Percentiles rank a stretch among this genome's conserved stretches.
These are phyloP conservation scores for Mesorhabditis sp. DNA, from an alignment of 2,888 invertebrate genomes.

Conservation along the genomic window DNA sequence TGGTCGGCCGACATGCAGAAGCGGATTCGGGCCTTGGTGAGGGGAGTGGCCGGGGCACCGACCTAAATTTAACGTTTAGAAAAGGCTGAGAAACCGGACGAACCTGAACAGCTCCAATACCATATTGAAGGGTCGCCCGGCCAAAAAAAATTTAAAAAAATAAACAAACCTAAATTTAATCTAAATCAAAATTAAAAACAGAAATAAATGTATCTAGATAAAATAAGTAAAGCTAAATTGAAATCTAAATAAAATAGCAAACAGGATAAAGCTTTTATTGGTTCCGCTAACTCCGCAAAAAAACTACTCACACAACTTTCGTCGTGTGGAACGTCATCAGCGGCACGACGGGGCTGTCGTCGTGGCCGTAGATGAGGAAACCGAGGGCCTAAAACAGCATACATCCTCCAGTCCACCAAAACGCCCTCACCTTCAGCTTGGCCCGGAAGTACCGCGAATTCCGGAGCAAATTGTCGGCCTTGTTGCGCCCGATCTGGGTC, in stretches of 20 bases:
- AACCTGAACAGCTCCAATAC: slow-evolving; percentile 75
- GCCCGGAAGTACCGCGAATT: slow-evolving; percentile 27
- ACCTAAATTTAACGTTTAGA: slow-evolving; percentile 63
- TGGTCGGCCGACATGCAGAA: slow-evolving; percentile 76
- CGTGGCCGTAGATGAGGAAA: slow-evolving; percentile 85
- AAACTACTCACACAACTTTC: slow-evolving; percentile 39
- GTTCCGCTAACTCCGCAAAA: background rate
- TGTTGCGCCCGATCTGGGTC: slow-evolving; percentile 35
- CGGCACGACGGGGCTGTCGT: slow-evolving; percentile 92
- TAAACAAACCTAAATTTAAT: background rate
- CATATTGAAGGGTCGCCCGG: slow-evolving; percentile 74
- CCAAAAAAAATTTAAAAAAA: slow-evolving; percentile 65
- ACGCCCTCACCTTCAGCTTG: background rate
- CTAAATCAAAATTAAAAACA: too few relatives aligned
- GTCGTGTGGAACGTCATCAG: slow-evolving; percentile 56
- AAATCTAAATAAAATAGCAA: too few relatives aligned
- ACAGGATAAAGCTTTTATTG: background rate
- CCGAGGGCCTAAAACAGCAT: slow-evolving; percentile 71
- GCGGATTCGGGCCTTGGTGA: slow-evolving; percentile 79
- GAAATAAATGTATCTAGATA: too few relatives aligned
- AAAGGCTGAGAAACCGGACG: too few relatives aligned
- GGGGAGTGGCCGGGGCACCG: slow-evolving; percentile 93
- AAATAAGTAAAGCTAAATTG: too few relatives aligned
- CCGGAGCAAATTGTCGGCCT: slow-evolving; percentile 34
- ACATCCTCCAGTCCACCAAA: too few relatives aligned